phyloP scores from a whole-genome alignment of 2,113 vertebrate genomes.

The Shinisaurus crocodilurus region DNA sequence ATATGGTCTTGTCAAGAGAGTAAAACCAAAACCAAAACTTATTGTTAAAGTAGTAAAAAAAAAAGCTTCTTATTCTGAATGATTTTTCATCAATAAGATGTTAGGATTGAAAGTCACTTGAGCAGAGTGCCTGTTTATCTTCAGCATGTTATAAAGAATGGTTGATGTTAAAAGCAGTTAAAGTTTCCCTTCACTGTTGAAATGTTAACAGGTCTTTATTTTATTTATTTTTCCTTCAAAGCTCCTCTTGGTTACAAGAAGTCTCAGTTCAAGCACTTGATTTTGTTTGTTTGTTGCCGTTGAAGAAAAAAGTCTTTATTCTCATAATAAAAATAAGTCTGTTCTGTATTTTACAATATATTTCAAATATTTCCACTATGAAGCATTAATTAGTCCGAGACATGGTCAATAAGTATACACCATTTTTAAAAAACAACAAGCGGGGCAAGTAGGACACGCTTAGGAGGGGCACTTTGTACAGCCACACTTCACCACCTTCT shows the following conservation, averaged over 20 bases:
- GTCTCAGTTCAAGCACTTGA: slow-evolving; percentile 77
- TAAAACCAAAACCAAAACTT: slow-evolving; percentile 12
- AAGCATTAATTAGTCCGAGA: slow-evolving; percentile 90
- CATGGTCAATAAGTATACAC: slow-evolving; percentile 80
- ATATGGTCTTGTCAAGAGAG: slow-evolving; percentile 45
- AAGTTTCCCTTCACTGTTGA: slow-evolving; percentile 51
- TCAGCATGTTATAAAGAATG: slow-evolving; percentile 65
- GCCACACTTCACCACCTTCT: slow-evolving; percentile 97
- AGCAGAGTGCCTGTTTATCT: slow-evolving; percentile 63
- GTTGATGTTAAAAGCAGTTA: slow-evolving; percentile 59
- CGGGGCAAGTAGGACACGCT: slow-evolving; percentile 59
- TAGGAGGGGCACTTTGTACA: slow-evolving; percentile 92
- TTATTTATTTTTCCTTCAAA: slow-evolving; percentile 56
- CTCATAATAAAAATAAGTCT: slow-evolving; percentile 99
- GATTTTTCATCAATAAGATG: slow-evolving; percentile 37
- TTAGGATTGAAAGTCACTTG: slow-evolving; percentile 43
- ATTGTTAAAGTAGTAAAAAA: slow-evolving; percentile 37
- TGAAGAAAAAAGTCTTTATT: slow-evolving; percentile 88
- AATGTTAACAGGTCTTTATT: slow-evolving; percentile 59
- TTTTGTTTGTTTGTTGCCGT: slow-evolving; percentile 67
- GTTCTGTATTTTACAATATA: slow-evolving; percentile 99
- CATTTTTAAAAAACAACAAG: slow-evolving; percentile 63
- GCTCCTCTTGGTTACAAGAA: slow-evolving; percentile 73
- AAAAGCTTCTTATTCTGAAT: slow-evolving; percentile 33
- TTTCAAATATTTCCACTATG: slow-evolving; percentile 96